These are phyloP conservation scores for Bryconaethiops microstoma DNA, from an alignment of 2,797 vertebrate genomes.

Conservation along the genomic window DNA sequence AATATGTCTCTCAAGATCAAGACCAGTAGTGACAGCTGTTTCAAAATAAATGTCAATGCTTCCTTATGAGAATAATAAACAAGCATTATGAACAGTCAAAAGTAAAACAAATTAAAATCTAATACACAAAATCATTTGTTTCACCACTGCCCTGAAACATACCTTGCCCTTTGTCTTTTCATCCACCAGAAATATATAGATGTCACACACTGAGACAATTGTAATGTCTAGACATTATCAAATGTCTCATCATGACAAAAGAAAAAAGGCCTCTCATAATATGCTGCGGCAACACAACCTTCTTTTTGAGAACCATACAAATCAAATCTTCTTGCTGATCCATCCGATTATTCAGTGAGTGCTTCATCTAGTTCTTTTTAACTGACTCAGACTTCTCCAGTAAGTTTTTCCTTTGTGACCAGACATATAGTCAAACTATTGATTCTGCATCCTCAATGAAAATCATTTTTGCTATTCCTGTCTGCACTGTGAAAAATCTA, in stretches of 20 bases:
- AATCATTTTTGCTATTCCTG: conserved; percentile 17
- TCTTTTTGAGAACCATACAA: conserved; percentile 5
- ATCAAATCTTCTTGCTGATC: conserved; percentile 11
- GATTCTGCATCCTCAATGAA: conserved; percentile 15
- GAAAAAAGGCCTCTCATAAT: conserved; percentile 23
- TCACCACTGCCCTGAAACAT: neutral
- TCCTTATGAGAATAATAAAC: neutral
- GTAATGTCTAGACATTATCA: conserved; percentile 42
- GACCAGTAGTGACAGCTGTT: neutral
- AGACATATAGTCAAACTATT: conserved; percentile 2
- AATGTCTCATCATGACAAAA: conserved; percentile 37
- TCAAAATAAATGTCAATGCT: neutral
- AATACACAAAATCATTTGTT: no score
- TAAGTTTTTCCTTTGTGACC: conserved; percentile 14
- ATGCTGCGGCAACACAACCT: conserved; percentile 2
- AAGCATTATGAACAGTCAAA: neutral
- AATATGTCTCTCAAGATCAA: neutral
- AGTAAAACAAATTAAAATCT: neutral
- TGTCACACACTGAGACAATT: conserved; percentile 21
- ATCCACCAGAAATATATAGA: neutral
- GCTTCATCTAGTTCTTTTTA: neutral
- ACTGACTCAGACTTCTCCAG: neutral
- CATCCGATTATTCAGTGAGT: neutral
- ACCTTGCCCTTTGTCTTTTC: neutral
- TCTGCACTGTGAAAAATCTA: neutral